Conservation (phyloP, 2,888 invertebrate genomes). For the Siphonodentalium dalli region DNA sequence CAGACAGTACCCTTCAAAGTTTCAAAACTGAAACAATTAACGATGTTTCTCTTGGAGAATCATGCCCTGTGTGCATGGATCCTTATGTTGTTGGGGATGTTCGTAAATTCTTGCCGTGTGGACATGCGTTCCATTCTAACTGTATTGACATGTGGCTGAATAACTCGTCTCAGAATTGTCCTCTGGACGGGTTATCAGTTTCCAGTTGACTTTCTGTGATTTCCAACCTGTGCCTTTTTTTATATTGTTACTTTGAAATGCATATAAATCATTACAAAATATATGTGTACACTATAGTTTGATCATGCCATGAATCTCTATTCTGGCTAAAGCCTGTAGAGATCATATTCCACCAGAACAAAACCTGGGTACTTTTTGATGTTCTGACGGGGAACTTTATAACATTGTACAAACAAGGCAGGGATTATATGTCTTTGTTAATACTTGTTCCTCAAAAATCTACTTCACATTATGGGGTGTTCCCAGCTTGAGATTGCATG, state of each 20-base stretch:
- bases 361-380: too few relatives aligned
- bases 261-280: background rate
- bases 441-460: too few relatives aligned
- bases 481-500: too few relatives aligned
- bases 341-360: too few relatives aligned
- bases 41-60: slow-evolving; percentile 26
- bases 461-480: too few relatives aligned
- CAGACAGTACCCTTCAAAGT: slow-evolving; percentile 29
- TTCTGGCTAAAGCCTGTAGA: too few relatives aligned
- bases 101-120: slow-evolving; percentile 57
- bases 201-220: slow-evolving; percentile 18
- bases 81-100: slow-evolving; percentile 46
- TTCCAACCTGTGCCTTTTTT: background rate
- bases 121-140: slow-evolving; percentile 54
- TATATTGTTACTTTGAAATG: background rate
- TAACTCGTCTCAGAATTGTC: slow-evolving; percentile 59
- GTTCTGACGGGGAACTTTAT: too few relatives aligned
- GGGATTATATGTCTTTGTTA: too few relatives aligned
- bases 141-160: slow-evolving; percentile 61
- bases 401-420: too few relatives aligned
- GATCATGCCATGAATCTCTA: too few relatives aligned
- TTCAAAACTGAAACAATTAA: slow-evolving; percentile 47
- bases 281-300: too few relatives aligned
- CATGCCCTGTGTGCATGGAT: slow-evolving; percentile 60
- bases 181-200: slow-evolving; percentile 58